Conservation (phyloP, 2,888 invertebrate genomes). For the Drosophila cracens region DNA sequence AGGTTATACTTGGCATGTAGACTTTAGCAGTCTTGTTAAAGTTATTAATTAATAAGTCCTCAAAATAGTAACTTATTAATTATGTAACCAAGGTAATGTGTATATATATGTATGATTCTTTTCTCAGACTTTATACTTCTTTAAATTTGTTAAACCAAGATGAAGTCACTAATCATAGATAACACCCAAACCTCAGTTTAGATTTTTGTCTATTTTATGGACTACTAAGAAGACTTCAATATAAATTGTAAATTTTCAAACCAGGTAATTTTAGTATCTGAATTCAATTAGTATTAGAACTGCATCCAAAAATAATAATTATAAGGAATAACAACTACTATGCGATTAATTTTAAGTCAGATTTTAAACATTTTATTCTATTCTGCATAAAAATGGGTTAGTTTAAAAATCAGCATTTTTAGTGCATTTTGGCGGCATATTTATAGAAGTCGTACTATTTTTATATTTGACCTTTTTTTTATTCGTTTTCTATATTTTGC, state of each 20-base stretch:
- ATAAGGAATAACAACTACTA: too few species aligned
- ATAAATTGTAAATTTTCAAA: background rate
- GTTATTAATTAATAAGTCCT: background rate
- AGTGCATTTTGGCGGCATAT: background rate
- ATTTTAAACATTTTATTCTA: background rate
- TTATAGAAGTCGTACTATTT: background rate
- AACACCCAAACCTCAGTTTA: background rate
- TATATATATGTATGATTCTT: background rate
- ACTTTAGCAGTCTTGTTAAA: background rate
- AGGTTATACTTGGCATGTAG: background rate
- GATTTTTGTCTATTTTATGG: background rate
- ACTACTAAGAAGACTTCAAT: background rate
- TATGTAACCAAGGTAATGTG: background rate
- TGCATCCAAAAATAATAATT: background rate
- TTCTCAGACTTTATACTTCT: background rate
- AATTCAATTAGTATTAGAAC: background rate
- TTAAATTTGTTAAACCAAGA: background rate
- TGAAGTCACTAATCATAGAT: background rate
- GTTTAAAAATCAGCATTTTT: background rate
- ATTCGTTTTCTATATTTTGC: background rate
- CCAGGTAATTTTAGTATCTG: background rate
- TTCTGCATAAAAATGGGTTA: background rate
- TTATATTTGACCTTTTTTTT: conserved; percentile 3
- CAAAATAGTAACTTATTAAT: background rate
- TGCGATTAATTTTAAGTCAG: background rate